These are phyloP conservation scores for Mustela nigripes DNA, from an alignment of 2,113 vertebrate genomes.

Conservation along the genomic window DNA sequence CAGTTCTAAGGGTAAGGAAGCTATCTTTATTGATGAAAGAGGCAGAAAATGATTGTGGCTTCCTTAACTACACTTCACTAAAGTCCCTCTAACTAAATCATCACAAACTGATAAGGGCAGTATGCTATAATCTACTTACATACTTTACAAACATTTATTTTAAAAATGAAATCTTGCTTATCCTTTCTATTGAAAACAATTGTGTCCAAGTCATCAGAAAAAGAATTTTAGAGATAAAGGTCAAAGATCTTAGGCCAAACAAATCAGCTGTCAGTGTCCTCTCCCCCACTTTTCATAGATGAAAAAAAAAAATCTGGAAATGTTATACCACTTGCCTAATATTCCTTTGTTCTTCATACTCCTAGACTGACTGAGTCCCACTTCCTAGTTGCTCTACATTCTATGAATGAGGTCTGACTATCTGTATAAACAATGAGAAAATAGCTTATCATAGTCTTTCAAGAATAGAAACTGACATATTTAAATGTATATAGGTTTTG, in stretches of 20 bases:
- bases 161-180: constrained; percentile 30
- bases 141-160: constrained; percentile 32
- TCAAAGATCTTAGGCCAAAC: constrained; percentile 6
- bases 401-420: neutral
- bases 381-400: neutral
- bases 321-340: neutral
- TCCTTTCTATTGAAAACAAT: constrained; percentile 23
- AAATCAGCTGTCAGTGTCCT: neutral
- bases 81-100: neutral
- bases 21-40: neutral
- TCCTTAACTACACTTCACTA: neutral
- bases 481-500: neutral
- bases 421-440: constrained; percentile 24
- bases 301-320: constrained; percentile 3
- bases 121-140: neutral
- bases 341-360: neutral
- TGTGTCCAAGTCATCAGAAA: neutral
- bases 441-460: neutral
- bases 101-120: constrained; percentile 2
- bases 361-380: neutral
- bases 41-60: neutral
- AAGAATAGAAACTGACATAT: neutral
- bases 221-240: constrained; percentile 33
- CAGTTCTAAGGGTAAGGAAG: neutral
- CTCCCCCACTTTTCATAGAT: neutral